Evolutionary conservation across 2,888 invertebrate species (phyloP).

Genomic region (Machimus atricapillus): DNA sequence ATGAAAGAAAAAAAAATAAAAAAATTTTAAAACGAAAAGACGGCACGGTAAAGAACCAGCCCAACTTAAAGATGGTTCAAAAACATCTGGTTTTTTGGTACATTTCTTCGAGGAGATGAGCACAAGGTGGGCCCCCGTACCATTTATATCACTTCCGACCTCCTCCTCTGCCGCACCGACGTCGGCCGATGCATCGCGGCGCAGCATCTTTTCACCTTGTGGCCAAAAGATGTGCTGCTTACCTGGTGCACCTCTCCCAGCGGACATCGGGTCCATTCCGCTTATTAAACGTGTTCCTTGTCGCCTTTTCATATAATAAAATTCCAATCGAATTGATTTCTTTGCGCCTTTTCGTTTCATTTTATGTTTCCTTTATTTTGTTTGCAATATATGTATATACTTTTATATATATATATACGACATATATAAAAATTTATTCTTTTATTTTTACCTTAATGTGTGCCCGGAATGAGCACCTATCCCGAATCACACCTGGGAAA

Average conservation of each 20-base stretch:
- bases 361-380: not conserved
- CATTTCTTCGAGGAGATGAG: not conserved
- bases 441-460: not conserved
- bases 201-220: not conserved
- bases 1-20: not conserved
- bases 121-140: conserved; percentile 13
- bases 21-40: not conserved
- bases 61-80: not conserved
- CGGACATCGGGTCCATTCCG: not conserved
- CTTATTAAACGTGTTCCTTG: not conserved
- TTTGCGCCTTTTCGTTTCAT: not conserved
- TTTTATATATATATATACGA: not conserved
- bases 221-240: not conserved
- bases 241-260: not conserved
- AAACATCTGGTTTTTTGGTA: conserved; percentile 7
- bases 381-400: not conserved
- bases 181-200: not conserved
- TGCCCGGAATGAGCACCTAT: not conserved
- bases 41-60: not conserved
- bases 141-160: conserved; percentile 9
- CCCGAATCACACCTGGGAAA: conserved; percentile 25
- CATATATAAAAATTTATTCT: not conserved
- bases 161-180: not conserved
- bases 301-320: conserved; percentile 10
- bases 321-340: conserved; percentile 25